These are phyloP conservation scores for Anthonomus grandis DNA, from an alignment of 1,140 invertebrate species.

Conservation along the genomic window DNA sequence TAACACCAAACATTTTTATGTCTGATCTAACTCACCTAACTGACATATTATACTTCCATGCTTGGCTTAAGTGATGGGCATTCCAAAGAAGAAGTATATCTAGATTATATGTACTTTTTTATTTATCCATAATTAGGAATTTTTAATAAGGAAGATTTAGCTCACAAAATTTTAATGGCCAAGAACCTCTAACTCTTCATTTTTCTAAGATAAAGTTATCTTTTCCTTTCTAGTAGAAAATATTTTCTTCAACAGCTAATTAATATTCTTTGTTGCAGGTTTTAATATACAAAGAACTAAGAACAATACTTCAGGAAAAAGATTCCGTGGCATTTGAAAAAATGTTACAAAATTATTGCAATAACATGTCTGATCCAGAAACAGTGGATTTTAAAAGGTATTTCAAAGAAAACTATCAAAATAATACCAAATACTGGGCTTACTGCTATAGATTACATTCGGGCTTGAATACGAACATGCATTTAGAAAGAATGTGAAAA, in stretches of 20 bases:
- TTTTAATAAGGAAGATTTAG: slow-evolving; percentile 6
- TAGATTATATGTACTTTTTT: slow-evolving; percentile 7
- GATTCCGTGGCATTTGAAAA: slow-evolving; percentile 7
- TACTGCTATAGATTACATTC: slow-evolving; percentile 13
- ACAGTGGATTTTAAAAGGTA: slow-evolving; percentile 12
- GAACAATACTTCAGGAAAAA: slow-evolving; percentile 18
- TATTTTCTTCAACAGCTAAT: too few species aligned
- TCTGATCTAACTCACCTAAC: background rate
- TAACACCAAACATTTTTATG: slow-evolving; percentile 15
- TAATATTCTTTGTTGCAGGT: background rate
- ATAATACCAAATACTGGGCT: slow-evolving; percentile 10
- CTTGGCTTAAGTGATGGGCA: slow-evolving; percentile 16
- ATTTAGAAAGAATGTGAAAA: slow-evolving; percentile 15
- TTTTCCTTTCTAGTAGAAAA: too few species aligned
- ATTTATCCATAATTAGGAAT: slow-evolving; percentile 12
- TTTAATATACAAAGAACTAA: slow-evolving; percentile 11
- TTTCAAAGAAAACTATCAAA: slow-evolving; percentile 12
- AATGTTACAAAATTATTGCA: slow-evolving; percentile 18
- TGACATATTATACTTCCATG: slow-evolving; percentile 15
- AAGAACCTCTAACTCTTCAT: too few species aligned
- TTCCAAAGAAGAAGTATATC: background rate
- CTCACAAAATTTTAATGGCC: slow-evolving; percentile 1
- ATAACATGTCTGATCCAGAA: background rate
- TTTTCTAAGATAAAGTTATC: too few species aligned
- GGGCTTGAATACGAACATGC: slow-evolving; percentile 23